Evolutionary conservation across 2,888 invertebrate species (phyloP), one percentile per base, ranked within the genome.

Genomic region (Tanypteryx hageni): DNA sequence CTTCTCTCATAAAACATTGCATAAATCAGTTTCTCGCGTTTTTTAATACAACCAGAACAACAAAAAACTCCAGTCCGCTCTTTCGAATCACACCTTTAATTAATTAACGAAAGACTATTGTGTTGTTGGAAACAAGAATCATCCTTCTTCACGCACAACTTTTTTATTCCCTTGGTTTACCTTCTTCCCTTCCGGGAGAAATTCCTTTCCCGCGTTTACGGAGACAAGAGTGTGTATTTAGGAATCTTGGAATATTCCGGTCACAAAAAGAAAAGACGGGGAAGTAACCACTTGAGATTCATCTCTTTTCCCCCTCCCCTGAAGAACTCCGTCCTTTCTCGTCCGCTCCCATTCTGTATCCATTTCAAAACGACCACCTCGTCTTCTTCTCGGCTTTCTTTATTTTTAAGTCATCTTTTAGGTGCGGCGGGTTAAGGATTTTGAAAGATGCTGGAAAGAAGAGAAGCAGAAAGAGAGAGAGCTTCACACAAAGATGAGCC

Each of bases 331-430:
- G 16, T 61, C 61, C 89, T n/a, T 76, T 1, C 44, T 44, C 44
- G 44, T 44, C 44, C 44, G 44, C 44, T 5, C 44, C 44, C 44
- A 44, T 44, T 44, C 27, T 76, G 22, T 76, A 89, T 89, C 64
- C 64, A 89, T 89, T 89, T 64, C 89, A 44, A 44, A 11, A 22
- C 61, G 64, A 61, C 44, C 89, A 31, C 89, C 44, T 31, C 64
- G 7, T 31, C 89, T 44, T 22, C 76, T 7, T 13, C 61, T 27
- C 13, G 3, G 76, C 13, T 22, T 13, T 27, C 8, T 76, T 83
- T 83, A 16, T 89, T 89, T 89, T 89, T 64, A 64, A 89, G 89
- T 18, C 64, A 89, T 68, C 68, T 44, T 44, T 89, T 64, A 89
- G 89, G 61, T 64, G 64, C 64, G 64, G 68, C 89, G 89, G 64